A percentile compares a stretch with the other conserved stretches of the same genome.
Evolutionary conservation across 1,140 invertebrate species (phyloP).

Genomic region (Sweltsa coloradensis): DNA sequence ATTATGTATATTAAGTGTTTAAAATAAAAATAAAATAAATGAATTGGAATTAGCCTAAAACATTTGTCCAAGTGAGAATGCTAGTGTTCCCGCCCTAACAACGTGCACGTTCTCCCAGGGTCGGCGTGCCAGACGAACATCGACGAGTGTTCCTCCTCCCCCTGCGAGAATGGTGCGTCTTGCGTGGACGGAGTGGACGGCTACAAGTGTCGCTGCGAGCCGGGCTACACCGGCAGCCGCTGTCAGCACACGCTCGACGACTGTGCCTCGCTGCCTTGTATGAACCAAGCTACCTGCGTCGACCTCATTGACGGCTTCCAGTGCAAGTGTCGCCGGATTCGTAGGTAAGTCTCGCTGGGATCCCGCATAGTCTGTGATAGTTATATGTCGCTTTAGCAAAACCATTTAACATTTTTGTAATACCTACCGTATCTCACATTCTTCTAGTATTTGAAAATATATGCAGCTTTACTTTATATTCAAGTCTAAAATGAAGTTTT

Average conservation of each 20-base stretch:
- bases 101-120: conserved; percentile 25
- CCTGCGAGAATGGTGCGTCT: conserved; percentile 86
- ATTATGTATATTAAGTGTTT: no score
- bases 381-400: no score
- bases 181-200: conserved; percentile 81
- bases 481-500: no score
- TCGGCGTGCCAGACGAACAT: conserved; percentile 75
- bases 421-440: no score
- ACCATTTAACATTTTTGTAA: no score
- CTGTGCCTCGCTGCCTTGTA: conserved; percentile 76
- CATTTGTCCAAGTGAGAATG: no score
- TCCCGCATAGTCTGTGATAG: no score
- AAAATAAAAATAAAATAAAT: no score
- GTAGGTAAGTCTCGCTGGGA: conserved; percentile 45
- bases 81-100: background rate
- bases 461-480: no score
- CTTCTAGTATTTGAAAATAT: no score
- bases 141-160: conserved; percentile 77
- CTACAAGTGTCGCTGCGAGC: conserved; percentile 78
- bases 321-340: conserved; percentile 87
- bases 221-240: conserved; percentile 79
- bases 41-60: background rate
- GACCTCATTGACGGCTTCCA: conserved; percentile 78
- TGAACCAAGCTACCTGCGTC: conserved; percentile 73
- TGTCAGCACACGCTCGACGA: conserved; percentile 84